A percentile compares a stretch with the other conserved stretches of the same genome.
phyloP scores from a whole-genome alignment of 2,797 vertebrate genomes.

The Sebastes cheni region DNA sequence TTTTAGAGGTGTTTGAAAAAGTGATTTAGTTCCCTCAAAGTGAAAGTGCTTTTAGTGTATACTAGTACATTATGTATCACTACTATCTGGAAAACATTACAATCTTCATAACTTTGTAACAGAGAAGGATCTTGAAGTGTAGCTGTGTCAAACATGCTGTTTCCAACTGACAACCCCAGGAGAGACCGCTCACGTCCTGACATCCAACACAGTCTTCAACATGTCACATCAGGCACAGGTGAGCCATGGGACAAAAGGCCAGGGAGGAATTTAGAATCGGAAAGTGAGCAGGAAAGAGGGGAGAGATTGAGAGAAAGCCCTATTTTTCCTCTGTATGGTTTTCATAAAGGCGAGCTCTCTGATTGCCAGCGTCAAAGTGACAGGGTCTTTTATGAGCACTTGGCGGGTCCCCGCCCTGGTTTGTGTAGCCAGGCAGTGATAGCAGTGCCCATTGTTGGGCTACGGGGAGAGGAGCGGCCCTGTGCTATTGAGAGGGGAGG shows the following conservation, averaged over 20 bases:
- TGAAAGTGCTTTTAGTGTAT: not conserved
- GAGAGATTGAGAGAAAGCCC: conserved; percentile 67
- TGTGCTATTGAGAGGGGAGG: conserved; percentile 79
- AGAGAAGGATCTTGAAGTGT: not conserved
- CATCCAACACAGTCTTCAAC: conserved; percentile 58
- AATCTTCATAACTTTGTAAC: not conserved
- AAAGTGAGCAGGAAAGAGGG: conserved; percentile 50
- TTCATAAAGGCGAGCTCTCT: conserved; percentile 73
- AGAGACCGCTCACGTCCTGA: not conserved
- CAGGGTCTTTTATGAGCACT: conserved; percentile 79
- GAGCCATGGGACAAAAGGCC: conserved; percentile 44
- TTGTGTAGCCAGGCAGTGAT: conserved; percentile 82
- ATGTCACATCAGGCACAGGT: conserved; percentile 56
- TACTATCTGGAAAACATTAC: not conserved
- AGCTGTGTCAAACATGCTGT: too few relatives aligned
- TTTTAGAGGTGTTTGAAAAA: not conserved
- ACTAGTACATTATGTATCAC: not conserved
- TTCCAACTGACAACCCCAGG: too few relatives aligned
- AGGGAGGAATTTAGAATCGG: conserved; percentile 39
- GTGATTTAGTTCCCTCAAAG: not conserved
- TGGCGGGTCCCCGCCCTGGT: conserved; percentile 76
- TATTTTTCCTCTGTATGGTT: conserved; percentile 61
- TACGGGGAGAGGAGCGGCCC: conserved; percentile 68
- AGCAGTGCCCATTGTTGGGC: conserved; percentile 80
- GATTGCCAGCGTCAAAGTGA: conserved; percentile 81